Evolutionary conservation across 2,797 vertebrate genomes (phyloP), one percentile per base, ranked within the genome.

Genomic region (Yasuhikotakia modesta): DNA sequence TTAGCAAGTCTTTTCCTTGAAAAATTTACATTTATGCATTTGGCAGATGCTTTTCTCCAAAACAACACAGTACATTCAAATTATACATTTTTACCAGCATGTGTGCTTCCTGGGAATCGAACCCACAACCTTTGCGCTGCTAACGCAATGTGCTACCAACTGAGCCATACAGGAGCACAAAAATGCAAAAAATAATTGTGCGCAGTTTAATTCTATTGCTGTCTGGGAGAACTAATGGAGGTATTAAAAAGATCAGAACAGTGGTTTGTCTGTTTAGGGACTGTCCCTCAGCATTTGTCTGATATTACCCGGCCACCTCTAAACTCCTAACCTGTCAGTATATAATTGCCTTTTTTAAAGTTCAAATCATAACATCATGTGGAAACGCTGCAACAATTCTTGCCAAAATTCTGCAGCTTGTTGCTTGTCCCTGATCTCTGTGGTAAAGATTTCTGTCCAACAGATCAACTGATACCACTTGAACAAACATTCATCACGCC

Each of bases 401-500:
- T 8, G 55, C 69, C 32, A 60, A 22, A 68, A 71, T 11, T 12
- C n/a, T 12, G 70, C 22, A 43, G 64, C 35, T 71, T 45, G 50
- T 70, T 50, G 73, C 66, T 32, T 27, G 55, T 74, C 22, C 32
- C 50, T 57, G 69, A 58, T 27, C 69, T 73, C 27, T 27, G 39
- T 43, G 39, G 39, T 43, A 43, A 43, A 43, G 39, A 43, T 11
- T 43, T 43, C 39, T 43, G 39, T 43, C 13, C 4, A 32, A 58
- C 50, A 69, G 57, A 61, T 78, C 60, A 65, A 53, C 66, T 75
- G 70, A 74, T 74, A 65, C 35, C 45, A 69, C 16, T 35, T 58
- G 77, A 65, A 61, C 22, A 73, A 48, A 22, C 52, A 73, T 43
- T 35, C 63, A 17, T 22, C 17, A 24, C 27, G 53, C 70, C 73